Evolutionary conservation across 2,797 vertebrate species (phyloP), one percentile per base, ranked within the genome.

Genomic region (Fistularia tabacaria): DNA sequence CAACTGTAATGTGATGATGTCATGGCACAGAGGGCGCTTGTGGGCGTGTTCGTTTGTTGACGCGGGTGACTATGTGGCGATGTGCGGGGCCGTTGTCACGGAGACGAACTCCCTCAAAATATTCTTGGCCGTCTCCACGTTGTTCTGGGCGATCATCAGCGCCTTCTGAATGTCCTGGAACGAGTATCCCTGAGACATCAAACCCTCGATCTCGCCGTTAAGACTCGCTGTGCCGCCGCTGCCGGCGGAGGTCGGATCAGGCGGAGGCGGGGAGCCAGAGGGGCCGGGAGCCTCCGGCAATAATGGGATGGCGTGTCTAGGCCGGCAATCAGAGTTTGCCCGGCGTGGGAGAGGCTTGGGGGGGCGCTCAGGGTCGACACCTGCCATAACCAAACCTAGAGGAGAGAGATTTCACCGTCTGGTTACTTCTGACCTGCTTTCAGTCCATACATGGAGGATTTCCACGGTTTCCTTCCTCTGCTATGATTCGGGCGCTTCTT

Each of bases 121-220:
- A 65, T 98, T 96, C 87, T 97, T 98, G 85, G 97, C 97, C 85
- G 97, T 99, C 82, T 99, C 97, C 25, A 99, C 90, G 88, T 99
- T 99, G 92, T 99, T 98, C 86, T 98, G 95, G 69, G 96, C 97
- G 57, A 99, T 99, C 91, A 97, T 83, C 86, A 99, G 87, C 3
- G 97, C 97, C 80, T 98, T 99, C 90, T 98, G 96, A 81, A 99
- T 97, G 92, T 99, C 97, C 92, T 98, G 97, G 79, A 94, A 93
- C 74, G 96, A 97, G 87, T 99, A 98, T 61, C 97, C 97, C 80
- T 98, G 97, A 67, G 92, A 98, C 91, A 99, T 82, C 66, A 99
- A 93, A 69, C 86, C 93, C 80, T 98, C 94, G 0, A 99, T 98
- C 90, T 99, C 86, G 9, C 81, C 83, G 3, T 80, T 85, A 81